A percentile compares a stretch with the other conserved stretches of the same genome.
phyloP scores from a whole-genome alignment of 1,140 invertebrate genomes.

The Zaprionus nigranus region DNA sequence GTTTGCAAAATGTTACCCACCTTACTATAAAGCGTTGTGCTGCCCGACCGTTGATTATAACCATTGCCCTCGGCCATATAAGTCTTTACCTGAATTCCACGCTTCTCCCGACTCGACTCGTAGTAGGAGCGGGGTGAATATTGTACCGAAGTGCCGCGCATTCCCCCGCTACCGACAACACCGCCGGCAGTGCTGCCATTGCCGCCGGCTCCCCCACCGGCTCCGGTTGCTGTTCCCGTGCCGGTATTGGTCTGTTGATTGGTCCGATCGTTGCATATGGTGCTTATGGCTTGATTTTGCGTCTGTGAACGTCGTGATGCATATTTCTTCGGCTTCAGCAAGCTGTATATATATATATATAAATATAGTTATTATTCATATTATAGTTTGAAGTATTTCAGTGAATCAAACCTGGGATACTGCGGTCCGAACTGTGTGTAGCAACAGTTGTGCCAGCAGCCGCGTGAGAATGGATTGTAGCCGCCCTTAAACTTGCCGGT shows the following conservation, averaged over 20 bases:
- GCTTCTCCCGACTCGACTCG: slow-evolving; percentile 84
- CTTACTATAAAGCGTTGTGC: slow-evolving; percentile 96
- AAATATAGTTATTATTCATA: background rate
- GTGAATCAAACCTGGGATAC: slow-evolving; percentile 93
- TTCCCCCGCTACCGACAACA: slow-evolving; percentile 51
- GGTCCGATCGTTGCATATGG: slow-evolving; percentile 83
- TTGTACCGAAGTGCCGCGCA: slow-evolving; percentile 84
- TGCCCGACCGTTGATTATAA: slow-evolving; percentile 88
- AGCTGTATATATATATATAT: slow-evolving; percentile 58
- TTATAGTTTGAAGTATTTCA: background rate
- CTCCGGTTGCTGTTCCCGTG: slow-evolving; percentile 47
- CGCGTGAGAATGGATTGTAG: slow-evolving; percentile 98
- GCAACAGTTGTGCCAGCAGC: slow-evolving; percentile 97
- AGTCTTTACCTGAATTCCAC: slow-evolving; percentile 95
- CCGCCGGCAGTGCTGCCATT: slow-evolving; percentile 45
- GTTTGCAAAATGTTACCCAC: slow-evolving; percentile 86
- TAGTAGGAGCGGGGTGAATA: slow-evolving; percentile 85
- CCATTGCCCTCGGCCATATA: slow-evolving; percentile 98
- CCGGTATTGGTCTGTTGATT: slow-evolving; percentile 69
- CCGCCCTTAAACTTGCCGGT: slow-evolving; percentile 99
- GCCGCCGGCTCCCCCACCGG: slow-evolving; percentile 42
- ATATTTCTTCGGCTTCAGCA: slow-evolving; percentile 86
- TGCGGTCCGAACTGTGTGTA: slow-evolving; percentile 97
- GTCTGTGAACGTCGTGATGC: slow-evolving; percentile 82
- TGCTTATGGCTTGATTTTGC: slow-evolving; percentile 83